These are phyloP conservation scores for Boloria euphrosyne DNA, from an alignment of 2,888 invertebrate species.

Conservation along the genomic window DNA sequence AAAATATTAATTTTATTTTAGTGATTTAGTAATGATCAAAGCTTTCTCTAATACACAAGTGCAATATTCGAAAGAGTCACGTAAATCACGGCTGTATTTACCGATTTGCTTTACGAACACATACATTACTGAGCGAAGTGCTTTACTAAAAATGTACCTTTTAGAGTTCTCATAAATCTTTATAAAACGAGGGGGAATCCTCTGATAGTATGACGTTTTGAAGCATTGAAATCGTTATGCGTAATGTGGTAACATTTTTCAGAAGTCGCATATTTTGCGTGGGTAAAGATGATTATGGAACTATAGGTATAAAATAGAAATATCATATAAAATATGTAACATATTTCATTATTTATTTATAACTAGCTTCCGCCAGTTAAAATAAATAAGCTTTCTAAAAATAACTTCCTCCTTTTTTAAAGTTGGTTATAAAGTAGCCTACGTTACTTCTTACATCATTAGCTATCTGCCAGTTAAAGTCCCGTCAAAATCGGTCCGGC, in stretches of 20 bases:
- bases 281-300: slow-evolving; percentile 36
- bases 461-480: too few relatives aligned
- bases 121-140: slow-evolving; percentile 36
- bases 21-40: not conserved
- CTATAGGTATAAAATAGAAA: not conserved
- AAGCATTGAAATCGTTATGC: slow-evolving; percentile 52
- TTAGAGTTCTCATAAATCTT: slow-evolving; percentile 40
- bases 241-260: slow-evolving; percentile 54
- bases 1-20: too few relatives aligned
- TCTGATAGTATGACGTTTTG: slow-evolving; percentile 50
- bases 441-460: too few relatives aligned
- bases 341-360: too few relatives aligned
- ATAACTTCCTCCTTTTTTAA: too few relatives aligned
- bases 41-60: slow-evolving; percentile 1
- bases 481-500: too few relatives aligned
- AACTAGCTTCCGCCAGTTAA: too few relatives aligned
- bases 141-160: slow-evolving; percentile 38
- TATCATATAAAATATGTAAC: not conserved
- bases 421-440: too few relatives aligned
- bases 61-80: slow-evolving; percentile 14
- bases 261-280: slow-evolving; percentile 44
- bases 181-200: slow-evolving; percentile 40
- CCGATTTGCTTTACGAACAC: slow-evolving; percentile 26
- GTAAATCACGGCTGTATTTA: slow-evolving; percentile 27
- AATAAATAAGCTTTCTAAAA: too few relatives aligned